Conservation (phyloP, 35 echinoderm and acorn worm genomes). For the Ptychodera flava region DNA sequence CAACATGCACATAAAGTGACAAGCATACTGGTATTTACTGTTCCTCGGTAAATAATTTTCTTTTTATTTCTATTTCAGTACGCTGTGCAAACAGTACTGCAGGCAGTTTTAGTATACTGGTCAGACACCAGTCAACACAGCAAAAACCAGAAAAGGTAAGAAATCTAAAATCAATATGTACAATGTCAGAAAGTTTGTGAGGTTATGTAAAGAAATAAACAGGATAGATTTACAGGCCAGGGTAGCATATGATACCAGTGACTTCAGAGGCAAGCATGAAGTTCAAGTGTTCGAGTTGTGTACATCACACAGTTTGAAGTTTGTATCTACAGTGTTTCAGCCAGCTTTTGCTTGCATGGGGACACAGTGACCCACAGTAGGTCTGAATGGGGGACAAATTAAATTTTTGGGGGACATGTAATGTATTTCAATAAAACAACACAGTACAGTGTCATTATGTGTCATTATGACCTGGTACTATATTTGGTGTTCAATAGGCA, state of each 20-base stretch:
- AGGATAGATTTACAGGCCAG: background rate
- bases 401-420: too few species aligned
- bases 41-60: background rate
- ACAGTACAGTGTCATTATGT: too few species aligned
- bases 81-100: background rate
- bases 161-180: too few species aligned
- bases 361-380: too few species aligned
- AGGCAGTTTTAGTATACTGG: background rate
- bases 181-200: too few species aligned
- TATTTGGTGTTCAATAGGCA: too few species aligned
- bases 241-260: background rate
- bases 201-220: too few species aligned
- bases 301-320: background rate
- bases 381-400: too few species aligned
- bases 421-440: too few species aligned
- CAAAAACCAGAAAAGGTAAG: background rate
- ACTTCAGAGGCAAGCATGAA: background rate
- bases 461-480: too few species aligned
- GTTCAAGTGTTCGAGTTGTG: background rate
- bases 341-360: too few species aligned
- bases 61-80: background rate
- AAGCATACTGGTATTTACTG: background rate
- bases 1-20: background rate
- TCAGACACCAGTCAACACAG: background rate
- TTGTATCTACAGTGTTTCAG: too few species aligned